phyloP scores from a whole-genome alignment of 37 sponge, comb jelly and placozoan genomes.

The Haliclona indistincta region DNA sequence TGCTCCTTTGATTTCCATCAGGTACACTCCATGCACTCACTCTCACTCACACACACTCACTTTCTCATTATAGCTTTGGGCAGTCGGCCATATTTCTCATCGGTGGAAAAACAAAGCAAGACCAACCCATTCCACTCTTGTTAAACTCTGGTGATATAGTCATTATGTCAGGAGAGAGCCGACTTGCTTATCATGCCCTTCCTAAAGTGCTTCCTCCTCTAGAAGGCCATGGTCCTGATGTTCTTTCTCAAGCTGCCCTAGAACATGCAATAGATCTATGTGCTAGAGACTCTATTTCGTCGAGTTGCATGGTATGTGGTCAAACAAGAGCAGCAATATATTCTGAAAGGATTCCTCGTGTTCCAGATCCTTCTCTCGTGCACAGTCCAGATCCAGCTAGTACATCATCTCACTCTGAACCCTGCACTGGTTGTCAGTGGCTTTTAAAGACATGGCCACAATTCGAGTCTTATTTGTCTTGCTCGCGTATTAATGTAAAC shows the following conservation, averaged over 20 bases:
- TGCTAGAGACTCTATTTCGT: not conserved
- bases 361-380: not conserved
- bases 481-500: constrained; percentile 85
- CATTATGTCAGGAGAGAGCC: constrained; percentile 77
- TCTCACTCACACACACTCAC: not conserved
- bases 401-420: no score
- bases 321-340: not conserved
- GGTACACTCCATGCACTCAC: constrained; percentile 42
- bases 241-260: not conserved
- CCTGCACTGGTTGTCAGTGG: constrained; percentile 7
- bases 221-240: not conserved
- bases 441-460: constrained; percentile 22
- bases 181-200: constrained; percentile 88
- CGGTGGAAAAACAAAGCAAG: constrained; percentile 72
- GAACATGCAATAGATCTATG: not conserved
- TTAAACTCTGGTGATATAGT: constrained; percentile 87
- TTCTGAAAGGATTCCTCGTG: not conserved
- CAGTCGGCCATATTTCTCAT: constrained; percentile 91
- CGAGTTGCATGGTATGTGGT: not conserved
- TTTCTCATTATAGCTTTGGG: constrained; percentile 66
- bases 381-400: not conserved
- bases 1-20: constrained; percentile 92
- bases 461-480: constrained; percentile 62
- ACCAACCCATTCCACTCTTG: constrained; percentile 60
- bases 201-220: constrained; percentile 67